Evolutionary conservation across 2,113 vertebrate species (phyloP).

Genomic region (Chlorodrepanis virens): DNA sequence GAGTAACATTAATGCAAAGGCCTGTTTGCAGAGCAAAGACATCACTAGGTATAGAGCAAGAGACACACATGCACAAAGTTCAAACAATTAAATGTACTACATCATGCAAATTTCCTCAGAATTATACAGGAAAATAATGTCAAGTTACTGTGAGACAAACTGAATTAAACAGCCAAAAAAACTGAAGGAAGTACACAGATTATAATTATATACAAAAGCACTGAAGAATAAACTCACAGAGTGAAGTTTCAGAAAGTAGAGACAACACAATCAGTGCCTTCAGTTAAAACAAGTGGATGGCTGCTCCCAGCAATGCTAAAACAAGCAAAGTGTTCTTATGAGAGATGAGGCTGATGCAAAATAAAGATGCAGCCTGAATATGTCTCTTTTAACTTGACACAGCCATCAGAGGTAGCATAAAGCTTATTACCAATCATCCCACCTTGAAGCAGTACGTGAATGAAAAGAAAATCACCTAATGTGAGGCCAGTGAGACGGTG

Average conservation of each 20-base stretch:
- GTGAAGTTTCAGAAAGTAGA: neutral
- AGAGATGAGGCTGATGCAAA: neutral
- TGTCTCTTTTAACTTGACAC: neutral
- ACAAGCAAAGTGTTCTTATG: neutral
- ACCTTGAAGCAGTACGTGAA: neutral
- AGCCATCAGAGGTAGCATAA: conserved; percentile 1
- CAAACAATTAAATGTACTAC: neutral
- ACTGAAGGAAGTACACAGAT: neutral
- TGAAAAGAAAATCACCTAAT: conserved; percentile 5
- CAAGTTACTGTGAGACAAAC: neutral
- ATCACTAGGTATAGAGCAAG: neutral
- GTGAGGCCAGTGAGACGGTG: neutral
- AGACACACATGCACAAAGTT: neutral
- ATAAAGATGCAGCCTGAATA: neutral
- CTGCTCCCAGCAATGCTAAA: neutral
- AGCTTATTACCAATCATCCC: conserved; percentile 32
- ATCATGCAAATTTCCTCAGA: neutral
- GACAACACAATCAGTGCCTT: neutral
- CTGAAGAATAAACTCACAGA: neutral
- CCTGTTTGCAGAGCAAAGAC: neutral
- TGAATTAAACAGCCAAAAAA: neutral
- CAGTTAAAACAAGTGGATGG: neutral
- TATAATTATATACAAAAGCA: neutral
- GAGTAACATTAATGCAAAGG: neutral
- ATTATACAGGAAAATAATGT: neutral